phyloP scores from a whole-genome alignment of 2,797 vertebrate species.

The Adelosebastes latens region DNA sequence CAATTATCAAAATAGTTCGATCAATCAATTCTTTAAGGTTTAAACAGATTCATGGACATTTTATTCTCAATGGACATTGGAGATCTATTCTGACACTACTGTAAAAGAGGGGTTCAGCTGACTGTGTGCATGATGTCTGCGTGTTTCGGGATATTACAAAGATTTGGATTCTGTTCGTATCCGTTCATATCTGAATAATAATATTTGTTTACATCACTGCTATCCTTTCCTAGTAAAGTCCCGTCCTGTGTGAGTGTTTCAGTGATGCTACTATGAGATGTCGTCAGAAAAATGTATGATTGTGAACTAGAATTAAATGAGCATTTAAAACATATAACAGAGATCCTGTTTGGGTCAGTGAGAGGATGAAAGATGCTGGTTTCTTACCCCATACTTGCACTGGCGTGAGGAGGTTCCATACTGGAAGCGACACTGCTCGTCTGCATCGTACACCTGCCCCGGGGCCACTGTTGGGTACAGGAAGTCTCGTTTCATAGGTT shows the following conservation, averaged over 20 bases:
- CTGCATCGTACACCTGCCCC: conserved; percentile 98
- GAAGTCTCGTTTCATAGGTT: conserved; percentile 99
- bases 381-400: conserved; percentile 99
- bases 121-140: not conserved
- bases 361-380: conserved; percentile 81
- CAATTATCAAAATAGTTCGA: too few relatives aligned
- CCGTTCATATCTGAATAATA: not conserved
- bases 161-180: not conserved
- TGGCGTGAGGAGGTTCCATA: conserved; percentile 97
- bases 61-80: not conserved
- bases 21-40: not conserved
- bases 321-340: not conserved
- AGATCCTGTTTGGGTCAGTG: not conserved
- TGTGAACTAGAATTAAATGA: not conserved
- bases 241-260: not conserved
- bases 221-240: not conserved
- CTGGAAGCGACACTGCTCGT: conserved; percentile 99
- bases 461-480: conserved; percentile 98
- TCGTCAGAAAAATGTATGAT: too few relatives aligned
- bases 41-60: not conserved
- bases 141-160: not conserved
- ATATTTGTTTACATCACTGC: not conserved
- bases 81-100: not conserved
- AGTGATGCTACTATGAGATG: not conserved
- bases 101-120: not conserved